These are phyloP conservation scores for Pelobates cultripes DNA, from an alignment of 2,797 vertebrate genomes.

Conservation along the genomic window DNA sequence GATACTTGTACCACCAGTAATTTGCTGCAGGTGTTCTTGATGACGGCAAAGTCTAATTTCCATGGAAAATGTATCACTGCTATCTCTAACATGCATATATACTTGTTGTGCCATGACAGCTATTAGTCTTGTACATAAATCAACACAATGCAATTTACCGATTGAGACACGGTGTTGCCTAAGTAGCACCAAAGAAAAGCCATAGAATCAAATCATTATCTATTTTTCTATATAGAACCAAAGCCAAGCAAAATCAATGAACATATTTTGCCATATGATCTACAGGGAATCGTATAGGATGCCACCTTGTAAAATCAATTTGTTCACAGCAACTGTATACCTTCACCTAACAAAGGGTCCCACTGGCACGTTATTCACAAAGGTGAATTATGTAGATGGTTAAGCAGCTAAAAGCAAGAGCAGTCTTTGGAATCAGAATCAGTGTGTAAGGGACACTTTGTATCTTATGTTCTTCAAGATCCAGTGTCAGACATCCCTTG, in stretches of 20 bases:
- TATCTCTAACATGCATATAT: neutral
- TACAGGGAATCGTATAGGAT: neutral
- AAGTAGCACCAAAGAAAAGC: neutral
- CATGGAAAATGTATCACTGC: conserved; percentile 20
- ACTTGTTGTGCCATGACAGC: neutral
- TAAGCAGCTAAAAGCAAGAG: conserved; percentile 10
- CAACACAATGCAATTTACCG: neutral
- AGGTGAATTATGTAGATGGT: conserved; percentile 18
- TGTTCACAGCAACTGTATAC: conserved; percentile 1
- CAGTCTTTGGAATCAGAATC: conserved; percentile 9
- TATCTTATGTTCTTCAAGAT: conserved; percentile 19
- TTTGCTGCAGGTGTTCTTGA: conserved; percentile 44
- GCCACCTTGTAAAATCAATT: neutral
- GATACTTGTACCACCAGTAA: conserved; percentile 7
- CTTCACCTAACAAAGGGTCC: neutral
- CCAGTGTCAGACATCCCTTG: conserved; percentile 14
- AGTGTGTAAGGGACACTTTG: conserved; percentile 29
- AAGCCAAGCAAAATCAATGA: neutral
- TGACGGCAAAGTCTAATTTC: conserved; percentile 12
- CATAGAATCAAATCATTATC: neutral
- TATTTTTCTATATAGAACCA: neutral
- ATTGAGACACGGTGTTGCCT: neutral
- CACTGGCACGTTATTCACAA: neutral
- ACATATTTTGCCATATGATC: neutral
- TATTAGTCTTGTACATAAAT: neutral